Conservation (phyloP, 2,113 vertebrate species). For the Azemiops feae region DNA sequence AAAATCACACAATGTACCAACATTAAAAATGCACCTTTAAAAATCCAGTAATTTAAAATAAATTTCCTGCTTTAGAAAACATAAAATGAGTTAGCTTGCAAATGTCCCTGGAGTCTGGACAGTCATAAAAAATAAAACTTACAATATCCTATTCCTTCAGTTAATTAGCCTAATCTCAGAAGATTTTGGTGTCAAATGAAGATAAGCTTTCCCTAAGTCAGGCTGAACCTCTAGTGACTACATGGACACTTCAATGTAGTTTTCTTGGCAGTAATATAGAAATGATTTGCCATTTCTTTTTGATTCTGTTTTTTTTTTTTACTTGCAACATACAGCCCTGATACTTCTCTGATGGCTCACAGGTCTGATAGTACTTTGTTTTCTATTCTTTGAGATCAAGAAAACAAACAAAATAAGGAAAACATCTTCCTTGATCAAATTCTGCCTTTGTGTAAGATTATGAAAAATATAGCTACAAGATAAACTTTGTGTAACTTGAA, state of each 20-base stretch:
- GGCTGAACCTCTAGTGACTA: background rate
- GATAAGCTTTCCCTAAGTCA: background rate
- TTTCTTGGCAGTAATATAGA: background rate
- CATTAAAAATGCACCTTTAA: background rate
- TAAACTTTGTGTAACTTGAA: background rate
- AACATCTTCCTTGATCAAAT: background rate
- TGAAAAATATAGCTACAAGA: background rate
- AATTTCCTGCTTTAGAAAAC: background rate
- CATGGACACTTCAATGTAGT: background rate
- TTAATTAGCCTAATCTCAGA: background rate
- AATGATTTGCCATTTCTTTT: background rate
- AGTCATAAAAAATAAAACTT: background rate
- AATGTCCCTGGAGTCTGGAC: background rate
- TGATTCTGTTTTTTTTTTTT: background rate
- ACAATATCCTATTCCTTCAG: background rate
- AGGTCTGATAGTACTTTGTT: background rate
- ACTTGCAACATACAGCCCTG: background rate
- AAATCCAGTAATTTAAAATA: background rate
- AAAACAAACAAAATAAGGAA: background rate
- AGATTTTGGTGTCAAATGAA: background rate
- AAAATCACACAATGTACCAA: background rate
- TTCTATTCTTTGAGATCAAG: background rate
- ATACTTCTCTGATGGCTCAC: background rate
- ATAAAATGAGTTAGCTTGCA: background rate
- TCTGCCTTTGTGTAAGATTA: background rate